Base-by-base conservation (phyloP, 2,888 invertebrate species). In the Mythimna impura region DNA sequence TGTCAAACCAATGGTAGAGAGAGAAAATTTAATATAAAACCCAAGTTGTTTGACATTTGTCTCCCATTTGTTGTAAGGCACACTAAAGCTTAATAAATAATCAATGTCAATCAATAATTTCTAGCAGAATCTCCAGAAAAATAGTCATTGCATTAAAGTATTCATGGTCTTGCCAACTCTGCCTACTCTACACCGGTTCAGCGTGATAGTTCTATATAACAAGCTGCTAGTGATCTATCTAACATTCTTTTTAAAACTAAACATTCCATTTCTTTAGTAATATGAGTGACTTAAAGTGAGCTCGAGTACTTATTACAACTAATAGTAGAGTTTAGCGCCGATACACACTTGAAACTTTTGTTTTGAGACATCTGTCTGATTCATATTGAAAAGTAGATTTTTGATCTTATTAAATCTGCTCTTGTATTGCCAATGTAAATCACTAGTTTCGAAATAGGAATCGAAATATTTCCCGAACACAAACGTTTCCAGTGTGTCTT, bases 271-370 rank as follows among this genome's bases (percentile, higher is more conserved):
- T 84, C 89, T 88, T 68, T 90, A 91, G 88, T 90, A 88, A 91
- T 89, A 90, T 90, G 93, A 93, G 95, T 95, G 95, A 96, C 96
- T 96, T 96, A 96, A 95, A 94, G 94, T 94, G 94, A 94, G 94
- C 94, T 93, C 92, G 89, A 92, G 96, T 96, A 96, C 96, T 96
- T 96, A 95, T 91, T 89, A 89, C 72, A 75, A 79, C 69, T 85
- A 80, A 85, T 80, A 66, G 76, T 87, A 86, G 80, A 83, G 71
- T 83, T 81, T 79, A 79, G 78, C 78, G 66, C 30, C 43, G 66
- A 55, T 66, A 81, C 69, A 71, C 68, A 71, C 66, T 78, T 57
- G 47, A 66, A 65, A 78, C 64, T 34, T 78, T 70, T 71, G 78
- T 73, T 71, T 86, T 73, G 80, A 78, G 78, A 80, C 61, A 76